Conservation (phyloP, 2,113 vertebrate genomes). For the Pantherophis guttatus region DNA sequence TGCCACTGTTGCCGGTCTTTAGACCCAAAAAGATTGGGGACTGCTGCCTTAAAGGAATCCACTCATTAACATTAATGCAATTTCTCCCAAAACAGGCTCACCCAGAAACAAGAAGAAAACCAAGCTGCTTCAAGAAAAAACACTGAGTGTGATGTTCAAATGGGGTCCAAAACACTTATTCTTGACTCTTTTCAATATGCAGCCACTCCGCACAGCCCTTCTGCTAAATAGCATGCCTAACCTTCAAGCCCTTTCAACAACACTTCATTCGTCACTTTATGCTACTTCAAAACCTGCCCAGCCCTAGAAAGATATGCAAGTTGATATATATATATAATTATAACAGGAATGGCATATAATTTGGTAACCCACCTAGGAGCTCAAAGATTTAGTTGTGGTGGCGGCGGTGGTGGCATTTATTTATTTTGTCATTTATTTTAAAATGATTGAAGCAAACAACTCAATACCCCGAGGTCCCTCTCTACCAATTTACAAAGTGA, state of each 20-base stretch:
- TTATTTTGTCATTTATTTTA: conserved; percentile 53
- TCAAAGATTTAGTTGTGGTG: conserved; percentile 48
- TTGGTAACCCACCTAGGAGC: conserved; percentile 67
- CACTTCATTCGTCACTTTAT: not conserved
- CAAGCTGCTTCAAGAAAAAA: not conserved
- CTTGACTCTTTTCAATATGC: not conserved
- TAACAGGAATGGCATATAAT: conserved; percentile 63
- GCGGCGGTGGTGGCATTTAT: not conserved
- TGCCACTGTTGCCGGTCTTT: too few species aligned
- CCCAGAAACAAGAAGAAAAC: not conserved
- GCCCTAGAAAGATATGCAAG: conserved; percentile 29
- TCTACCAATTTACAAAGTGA: conserved; percentile 53
- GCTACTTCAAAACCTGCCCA: conserved; percentile 33
- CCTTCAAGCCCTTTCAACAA: not conserved
- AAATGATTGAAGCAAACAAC: conserved; percentile 66
- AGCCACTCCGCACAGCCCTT: not conserved
- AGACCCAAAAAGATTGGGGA: too few species aligned
- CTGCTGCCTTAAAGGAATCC: not conserved
- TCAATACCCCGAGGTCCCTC: conserved; percentile 41
- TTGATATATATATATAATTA: conserved; percentile 57
- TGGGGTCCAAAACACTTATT: not conserved
- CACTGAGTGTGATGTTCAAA: not conserved
- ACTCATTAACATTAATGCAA: not conserved
- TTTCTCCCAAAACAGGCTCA: not conserved
- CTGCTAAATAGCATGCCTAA: not conserved